Evolutionary conservation across 2,113 vertebrate genomes (phyloP).

Genomic region (Erythrocercus mccallii): DNA sequence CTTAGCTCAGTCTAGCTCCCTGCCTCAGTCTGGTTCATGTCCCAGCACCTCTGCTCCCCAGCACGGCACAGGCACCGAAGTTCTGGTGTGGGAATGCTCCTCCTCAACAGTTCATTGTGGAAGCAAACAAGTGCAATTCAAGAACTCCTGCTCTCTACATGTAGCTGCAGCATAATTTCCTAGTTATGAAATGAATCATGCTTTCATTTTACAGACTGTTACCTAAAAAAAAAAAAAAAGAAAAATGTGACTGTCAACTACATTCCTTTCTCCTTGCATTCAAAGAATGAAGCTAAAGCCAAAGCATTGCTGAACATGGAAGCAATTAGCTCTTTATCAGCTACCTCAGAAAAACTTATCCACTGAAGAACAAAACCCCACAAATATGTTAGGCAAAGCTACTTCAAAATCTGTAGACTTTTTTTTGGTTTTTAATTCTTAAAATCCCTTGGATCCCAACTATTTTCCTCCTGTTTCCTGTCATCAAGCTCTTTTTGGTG

Average conservation of each 20-base stretch:
- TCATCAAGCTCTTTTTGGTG: not conserved
- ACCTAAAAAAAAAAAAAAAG: not conserved
- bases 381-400: not conserved
- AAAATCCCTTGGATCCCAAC: not conserved
- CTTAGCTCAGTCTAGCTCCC: not conserved
- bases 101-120: not conserved
- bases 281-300: not conserved
- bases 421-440: not conserved
- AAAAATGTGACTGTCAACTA: not conserved
- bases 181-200: conserved; percentile 15
- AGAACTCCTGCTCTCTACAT: not conserved
- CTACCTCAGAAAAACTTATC: not conserved
- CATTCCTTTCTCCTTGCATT: not conserved
- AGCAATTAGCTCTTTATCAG: not conserved
- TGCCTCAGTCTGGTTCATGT: not conserved
- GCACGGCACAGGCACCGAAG: accelerated
- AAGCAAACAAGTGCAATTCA: not conserved
- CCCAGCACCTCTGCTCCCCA: not conserved
- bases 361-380: not conserved
- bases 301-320: not conserved
- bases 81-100: accelerated
- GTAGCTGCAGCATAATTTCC: not conserved
- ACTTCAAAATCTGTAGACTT: not conserved
- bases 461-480: not conserved
- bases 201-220: not conserved